Conservation (phyloP, 64 coral and sea anemone species). For the Porites lutea region DNA sequence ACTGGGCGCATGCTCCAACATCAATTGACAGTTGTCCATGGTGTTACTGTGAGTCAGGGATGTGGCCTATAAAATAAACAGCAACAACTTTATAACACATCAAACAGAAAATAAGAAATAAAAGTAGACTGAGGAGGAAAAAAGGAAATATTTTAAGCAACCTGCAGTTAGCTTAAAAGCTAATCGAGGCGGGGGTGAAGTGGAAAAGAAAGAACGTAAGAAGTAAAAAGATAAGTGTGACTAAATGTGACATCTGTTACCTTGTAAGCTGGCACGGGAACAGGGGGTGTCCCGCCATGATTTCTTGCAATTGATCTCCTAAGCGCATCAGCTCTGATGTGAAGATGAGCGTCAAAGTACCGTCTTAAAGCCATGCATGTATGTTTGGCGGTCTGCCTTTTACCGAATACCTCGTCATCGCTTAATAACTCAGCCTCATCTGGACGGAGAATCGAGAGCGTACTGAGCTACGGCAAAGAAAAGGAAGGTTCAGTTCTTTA, state of each 20-base stretch:
- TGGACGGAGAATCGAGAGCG: constrained; percentile 84
- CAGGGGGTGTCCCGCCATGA: constrained; percentile 66
- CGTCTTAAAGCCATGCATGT: constrained; percentile 85
- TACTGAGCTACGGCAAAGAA: constrained; percentile 80
- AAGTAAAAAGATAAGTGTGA: too few species aligned
- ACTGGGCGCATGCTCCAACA: constrained; percentile 68
- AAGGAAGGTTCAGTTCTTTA: not conserved
- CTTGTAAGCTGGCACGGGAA: constrained; percentile 92
- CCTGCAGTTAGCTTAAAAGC: too few species aligned
- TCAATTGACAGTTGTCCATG: constrained; percentile 86
- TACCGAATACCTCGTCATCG: constrained; percentile 95
- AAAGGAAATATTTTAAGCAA: too few species aligned
- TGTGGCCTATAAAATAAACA: constrained; percentile 58
- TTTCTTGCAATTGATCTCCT: constrained; percentile 82
- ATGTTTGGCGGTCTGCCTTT: constrained; percentile 91
- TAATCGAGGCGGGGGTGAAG: too few species aligned
- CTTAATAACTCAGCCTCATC: constrained; percentile 91
- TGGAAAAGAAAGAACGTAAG: too few species aligned
- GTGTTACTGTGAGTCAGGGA: constrained; percentile 75
- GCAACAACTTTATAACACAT: too few species aligned
- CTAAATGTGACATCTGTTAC: constrained; percentile 11
- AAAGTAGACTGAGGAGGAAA: too few species aligned
- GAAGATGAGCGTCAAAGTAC: constrained; percentile 94
- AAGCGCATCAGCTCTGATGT: constrained; percentile 77
- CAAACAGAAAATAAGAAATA: too few species aligned